Conservation (phyloP, 2,888 invertebrate genomes). For the Zele albiditarsus region DNA sequence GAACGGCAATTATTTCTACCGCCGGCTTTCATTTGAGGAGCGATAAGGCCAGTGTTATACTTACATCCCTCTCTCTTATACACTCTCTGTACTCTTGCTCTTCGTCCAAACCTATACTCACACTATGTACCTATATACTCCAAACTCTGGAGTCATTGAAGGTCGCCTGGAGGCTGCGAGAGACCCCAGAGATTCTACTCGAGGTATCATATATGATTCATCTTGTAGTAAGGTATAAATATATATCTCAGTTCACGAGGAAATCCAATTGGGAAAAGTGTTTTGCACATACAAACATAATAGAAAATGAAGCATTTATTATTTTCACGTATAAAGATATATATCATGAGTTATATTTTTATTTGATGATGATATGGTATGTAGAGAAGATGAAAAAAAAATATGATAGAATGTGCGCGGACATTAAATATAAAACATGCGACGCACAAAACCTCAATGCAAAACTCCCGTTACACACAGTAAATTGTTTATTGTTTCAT, state of each 20-base stretch:
- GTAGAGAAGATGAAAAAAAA: not conserved
- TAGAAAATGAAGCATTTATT: not conserved
- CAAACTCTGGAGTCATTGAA: constrained; percentile 28
- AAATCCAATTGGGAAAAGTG: constrained; percentile 31
- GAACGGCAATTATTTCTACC: constrained; percentile 52
- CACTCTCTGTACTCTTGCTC: not conserved
- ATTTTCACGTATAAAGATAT: constrained; percentile 1
- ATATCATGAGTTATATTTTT: constrained; percentile 11
- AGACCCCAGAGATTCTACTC: constrained; percentile 19
- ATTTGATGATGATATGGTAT: constrained; percentile 8
- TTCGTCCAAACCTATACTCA: constrained; percentile 31
- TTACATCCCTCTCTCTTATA: not conserved
- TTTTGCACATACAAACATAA: constrained; percentile 14
- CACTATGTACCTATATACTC: constrained; percentile 22
- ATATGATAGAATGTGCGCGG: not conserved
- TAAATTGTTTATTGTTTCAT: constrained; percentile 42
- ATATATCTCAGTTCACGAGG: constrained; percentile 10
- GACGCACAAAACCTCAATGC: not conserved
- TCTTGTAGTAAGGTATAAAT: not conserved
- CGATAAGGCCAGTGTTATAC: constrained; percentile 26
- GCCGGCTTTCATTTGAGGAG: constrained; percentile 50
- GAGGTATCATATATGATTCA: constrained; percentile 32
- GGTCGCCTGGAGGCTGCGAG: constrained; percentile 28
- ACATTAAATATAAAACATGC: not conserved
- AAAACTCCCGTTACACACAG: constrained; percentile 9